These are phyloP conservation scores for Leucophora obtusa DNA, from an alignment of 2,888 invertebrate species.

Conservation along the genomic window DNA sequence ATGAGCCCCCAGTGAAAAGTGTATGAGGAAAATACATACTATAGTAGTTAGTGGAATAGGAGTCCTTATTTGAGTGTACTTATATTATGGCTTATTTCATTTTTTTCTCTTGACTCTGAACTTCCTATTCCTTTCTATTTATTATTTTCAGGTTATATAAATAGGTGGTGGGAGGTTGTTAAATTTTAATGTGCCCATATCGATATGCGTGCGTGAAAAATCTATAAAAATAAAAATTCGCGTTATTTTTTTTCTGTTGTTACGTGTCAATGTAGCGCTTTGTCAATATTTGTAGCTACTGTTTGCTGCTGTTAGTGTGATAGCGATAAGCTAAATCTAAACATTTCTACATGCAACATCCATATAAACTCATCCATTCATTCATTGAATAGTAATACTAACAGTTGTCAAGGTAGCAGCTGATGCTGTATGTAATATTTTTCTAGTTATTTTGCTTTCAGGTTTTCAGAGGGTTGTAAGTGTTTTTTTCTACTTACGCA, in stretches of 20 bases:
- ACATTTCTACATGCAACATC: conserved; percentile 9
- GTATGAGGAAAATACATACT: conserved; percentile 11
- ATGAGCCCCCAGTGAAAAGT: conserved; percentile 54
- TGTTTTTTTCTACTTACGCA: conserved; percentile 32
- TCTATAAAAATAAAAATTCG: conserved; percentile 71
- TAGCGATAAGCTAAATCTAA: conserved; percentile 48
- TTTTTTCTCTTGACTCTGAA: background rate
- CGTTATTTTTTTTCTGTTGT: conserved; percentile 49
- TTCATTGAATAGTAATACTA: conserved; percentile 49
- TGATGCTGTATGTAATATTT: conserved; percentile 54
- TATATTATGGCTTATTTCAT: background rate
- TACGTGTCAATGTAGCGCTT: conserved; percentile 65
- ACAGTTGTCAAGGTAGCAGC: conserved; percentile 59
- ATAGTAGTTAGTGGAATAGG: conserved; percentile 41
- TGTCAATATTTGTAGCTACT: background rate
- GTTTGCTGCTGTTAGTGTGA: conserved; percentile 20
- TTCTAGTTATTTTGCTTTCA: conserved; percentile 28
- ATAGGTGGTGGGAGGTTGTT: conserved; percentile 64
- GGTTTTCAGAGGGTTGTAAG: conserved; percentile 38
- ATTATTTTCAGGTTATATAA: background rate
- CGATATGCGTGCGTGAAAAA: conserved; percentile 71
- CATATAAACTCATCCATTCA: conserved; percentile 24
- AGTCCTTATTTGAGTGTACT: conserved; percentile 1
- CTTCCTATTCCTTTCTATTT: conserved; percentile 8
- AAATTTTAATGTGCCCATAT: conserved; percentile 76